Evolutionary conservation across 1,140 invertebrate species (phyloP).

Genomic region (Lasioglossum albipes): DNA sequence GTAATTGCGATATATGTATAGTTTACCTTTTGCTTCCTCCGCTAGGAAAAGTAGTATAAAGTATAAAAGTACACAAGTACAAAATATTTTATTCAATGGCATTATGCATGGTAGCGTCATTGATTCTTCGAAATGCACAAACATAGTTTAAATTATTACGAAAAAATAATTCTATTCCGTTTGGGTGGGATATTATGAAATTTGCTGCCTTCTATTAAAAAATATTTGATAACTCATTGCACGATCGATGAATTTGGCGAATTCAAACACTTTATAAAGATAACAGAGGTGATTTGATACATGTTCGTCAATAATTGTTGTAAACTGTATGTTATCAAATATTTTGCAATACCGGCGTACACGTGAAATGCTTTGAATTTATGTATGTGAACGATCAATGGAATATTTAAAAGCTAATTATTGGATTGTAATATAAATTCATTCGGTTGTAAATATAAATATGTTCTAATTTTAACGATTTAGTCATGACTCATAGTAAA

Average conservation of each 20-base stretch:
- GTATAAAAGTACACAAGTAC: constrained; percentile 15
- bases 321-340: too few relatives aligned
- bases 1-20: constrained; percentile 37
- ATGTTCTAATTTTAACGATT: too few relatives aligned
- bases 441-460: too few relatives aligned
- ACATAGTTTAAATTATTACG: neutral
- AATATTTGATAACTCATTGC: neutral
- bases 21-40: neutral
- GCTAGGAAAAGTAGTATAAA: neutral
- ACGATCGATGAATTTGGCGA: too few relatives aligned
- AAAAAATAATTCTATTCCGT: neutral
- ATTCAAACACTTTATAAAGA: too few relatives aligned
- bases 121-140: neutral
- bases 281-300: too few relatives aligned
- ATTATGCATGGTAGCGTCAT: neutral
- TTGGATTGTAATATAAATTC: too few relatives aligned
- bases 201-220: neutral
- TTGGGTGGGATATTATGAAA: neutral
- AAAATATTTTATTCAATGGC: constrained; percentile 15
- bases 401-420: neutral
- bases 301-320: too few relatives aligned
- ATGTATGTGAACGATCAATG: too few relatives aligned
- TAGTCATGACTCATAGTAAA: too few relatives aligned
- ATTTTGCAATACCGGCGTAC: too few relatives aligned
- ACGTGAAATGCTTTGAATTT: too few relatives aligned